Evolutionary conservation across 1,140 invertebrate species (phyloP), one percentile per base, ranked within the genome.

Genomic region (Drosophila sulfurigaster): DNA sequence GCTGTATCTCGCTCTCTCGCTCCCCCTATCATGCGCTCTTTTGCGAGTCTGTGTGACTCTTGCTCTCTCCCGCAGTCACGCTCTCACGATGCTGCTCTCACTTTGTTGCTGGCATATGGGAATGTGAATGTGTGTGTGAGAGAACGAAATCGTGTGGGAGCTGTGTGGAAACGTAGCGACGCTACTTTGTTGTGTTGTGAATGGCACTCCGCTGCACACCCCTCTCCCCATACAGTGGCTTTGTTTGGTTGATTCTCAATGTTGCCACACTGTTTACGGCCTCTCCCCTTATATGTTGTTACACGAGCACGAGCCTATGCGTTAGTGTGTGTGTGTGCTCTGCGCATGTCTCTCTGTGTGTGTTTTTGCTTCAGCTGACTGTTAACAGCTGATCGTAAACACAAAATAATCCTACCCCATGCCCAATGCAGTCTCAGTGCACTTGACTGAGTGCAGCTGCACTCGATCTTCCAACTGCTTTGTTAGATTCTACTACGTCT

Each of bases 311-410:
- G 57, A 64, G 48, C 35, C 45, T 72, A 49, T 49, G 59, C 60
- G 75, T 41, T 65, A 65, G 52, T 74, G 43, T 70, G 56, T 30
- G 56, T 41, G 4, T 52, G 30, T 46, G 7, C 3, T 20, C 16
- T 62, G 73, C 73, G 77, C 74, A 72, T 76, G 75, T 59, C 49
- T 62, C 45, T 25, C 16, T 35, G 51, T 35, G 64, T 46, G 41
- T 35, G 35, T 1, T 13, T 57, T 35, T 13, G 35, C 15, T 60
- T 54, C 74, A 65, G 74, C 69, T 72, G 69, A 72, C 60, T 65
- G 16, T 41, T 51, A 82, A 79, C 83, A 87, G 85, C 83, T 87
- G 83, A 83, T 76, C 75, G 66, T 83, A 88, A 87, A 79, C 83
- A 82, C 52, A 78, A 74, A 63, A 63, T 54, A 41, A 48, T 41